Conservation (phyloP, 2,888 invertebrate species). For the Conistra vaccinii region DNA sequence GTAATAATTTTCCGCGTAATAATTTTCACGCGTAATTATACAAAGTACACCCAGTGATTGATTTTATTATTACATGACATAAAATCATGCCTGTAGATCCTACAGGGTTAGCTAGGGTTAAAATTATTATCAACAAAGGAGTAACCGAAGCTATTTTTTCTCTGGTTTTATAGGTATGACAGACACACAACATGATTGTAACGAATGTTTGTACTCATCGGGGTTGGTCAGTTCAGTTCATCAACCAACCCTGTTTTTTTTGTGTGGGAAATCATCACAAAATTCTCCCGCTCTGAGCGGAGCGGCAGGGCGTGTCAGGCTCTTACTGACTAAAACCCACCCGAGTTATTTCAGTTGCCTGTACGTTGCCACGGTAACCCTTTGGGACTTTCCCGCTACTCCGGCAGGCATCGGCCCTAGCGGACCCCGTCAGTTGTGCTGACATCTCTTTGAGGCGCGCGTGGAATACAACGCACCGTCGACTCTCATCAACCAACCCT, state of each 20-base stretch:
- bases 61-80: not conserved
- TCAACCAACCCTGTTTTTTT: not conserved
- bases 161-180: not conserved
- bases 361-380: too few relatives aligned
- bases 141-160: not conserved
- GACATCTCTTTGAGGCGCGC: too few relatives aligned
- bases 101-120: not conserved
- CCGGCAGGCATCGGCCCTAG: too few relatives aligned
- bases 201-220: not conserved
- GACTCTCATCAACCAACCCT: not conserved
- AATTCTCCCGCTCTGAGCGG: too few relatives aligned
- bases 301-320: too few relatives aligned
- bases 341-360: too few relatives aligned
- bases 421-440: too few relatives aligned
- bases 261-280: too few relatives aligned
- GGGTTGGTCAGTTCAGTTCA: not conserved
- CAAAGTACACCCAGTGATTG: not conserved
- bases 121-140: not conserved
- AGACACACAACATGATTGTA: not conserved
- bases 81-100: not conserved
- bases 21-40: not conserved
- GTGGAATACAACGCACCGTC: too few relatives aligned
- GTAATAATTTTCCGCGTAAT: not conserved
- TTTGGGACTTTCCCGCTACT: too few relatives aligned
- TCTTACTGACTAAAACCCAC: too few relatives aligned